Evolutionary conservation across 2,888 invertebrate species (phyloP).

Genomic region (Melanchra persicariae): DNA sequence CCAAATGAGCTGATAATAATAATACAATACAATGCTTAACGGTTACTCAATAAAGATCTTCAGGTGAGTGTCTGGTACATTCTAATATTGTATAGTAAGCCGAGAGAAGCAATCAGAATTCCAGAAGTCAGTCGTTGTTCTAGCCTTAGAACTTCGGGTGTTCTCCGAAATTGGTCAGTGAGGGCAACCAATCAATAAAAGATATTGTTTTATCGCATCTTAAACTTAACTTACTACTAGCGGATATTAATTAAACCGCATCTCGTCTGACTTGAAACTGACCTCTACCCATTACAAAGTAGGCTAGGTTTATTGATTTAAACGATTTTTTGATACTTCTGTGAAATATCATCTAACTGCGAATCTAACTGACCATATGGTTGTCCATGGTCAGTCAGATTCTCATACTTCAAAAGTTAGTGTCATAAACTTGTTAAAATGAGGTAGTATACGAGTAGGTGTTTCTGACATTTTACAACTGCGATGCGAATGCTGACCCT

Average conservation of each 20-base stretch:
- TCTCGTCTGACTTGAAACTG: not conserved
- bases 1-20: too few relatives aligned
- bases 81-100: too few relatives aligned
- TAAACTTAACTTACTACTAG: too few relatives aligned
- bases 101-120: not conserved
- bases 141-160: not conserved
- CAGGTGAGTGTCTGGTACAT: too few relatives aligned
- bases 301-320: not conserved
- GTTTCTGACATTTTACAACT: too few relatives aligned
- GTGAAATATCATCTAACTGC: not conserved
- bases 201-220: too few relatives aligned
- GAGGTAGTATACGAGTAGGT: too few relatives aligned
- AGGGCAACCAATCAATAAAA: not conserved
- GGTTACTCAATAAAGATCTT: too few relatives aligned
- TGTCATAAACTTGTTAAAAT: too few relatives aligned
- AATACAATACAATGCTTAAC: too few relatives aligned
- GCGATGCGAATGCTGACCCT: not conserved
- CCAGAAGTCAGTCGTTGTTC: not conserved
- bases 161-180: not conserved
- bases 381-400: too few relatives aligned
- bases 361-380: not conserved
- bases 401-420: too few relatives aligned
- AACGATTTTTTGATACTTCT: not conserved
- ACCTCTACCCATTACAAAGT: constrained; percentile 3
- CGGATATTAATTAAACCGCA: constrained; percentile 24